Evolutionary conservation across 1,140 invertebrate species (phyloP).

Genomic region (Cepaea nemoralis): DNA sequence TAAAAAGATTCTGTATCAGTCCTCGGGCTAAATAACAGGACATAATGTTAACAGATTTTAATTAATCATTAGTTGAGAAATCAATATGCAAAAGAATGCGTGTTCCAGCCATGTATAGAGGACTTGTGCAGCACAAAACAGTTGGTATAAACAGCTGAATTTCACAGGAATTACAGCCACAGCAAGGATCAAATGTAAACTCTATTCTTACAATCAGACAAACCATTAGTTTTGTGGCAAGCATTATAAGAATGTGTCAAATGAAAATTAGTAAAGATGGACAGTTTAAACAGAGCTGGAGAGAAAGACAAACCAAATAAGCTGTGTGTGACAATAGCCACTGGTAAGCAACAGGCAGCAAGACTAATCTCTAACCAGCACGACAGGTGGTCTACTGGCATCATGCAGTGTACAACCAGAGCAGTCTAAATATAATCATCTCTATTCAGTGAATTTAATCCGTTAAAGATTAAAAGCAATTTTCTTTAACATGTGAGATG

Average conservation of each 20-base stretch:
- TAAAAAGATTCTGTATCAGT: too few species aligned
- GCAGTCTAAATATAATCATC: too few species aligned
- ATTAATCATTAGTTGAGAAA: too few species aligned
- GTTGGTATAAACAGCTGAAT: neutral
- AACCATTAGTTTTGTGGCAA: neutral
- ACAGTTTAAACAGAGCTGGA: neutral
- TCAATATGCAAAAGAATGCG: neutral
- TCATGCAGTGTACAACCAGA: constrained; percentile 17
- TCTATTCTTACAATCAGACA: neutral
- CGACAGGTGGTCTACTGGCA: neutral
- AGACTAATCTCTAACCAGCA: neutral
- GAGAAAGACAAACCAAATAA: neutral
- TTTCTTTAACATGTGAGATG: too few species aligned
- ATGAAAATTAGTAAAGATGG: neutral
- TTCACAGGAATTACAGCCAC: too few species aligned
- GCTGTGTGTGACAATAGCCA: neutral
- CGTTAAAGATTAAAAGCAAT: too few species aligned
- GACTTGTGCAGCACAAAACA: neutral
- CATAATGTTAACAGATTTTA: too few species aligned
- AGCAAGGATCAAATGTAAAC: neutral
- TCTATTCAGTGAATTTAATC: too few species aligned
- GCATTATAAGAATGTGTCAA: neutral
- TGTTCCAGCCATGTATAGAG: neutral
- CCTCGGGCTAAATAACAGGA: too few species aligned
- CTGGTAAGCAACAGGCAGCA: neutral